Conservation (phyloP, 2,113 vertebrate genomes). For the Psilopsiagon aymara region DNA sequence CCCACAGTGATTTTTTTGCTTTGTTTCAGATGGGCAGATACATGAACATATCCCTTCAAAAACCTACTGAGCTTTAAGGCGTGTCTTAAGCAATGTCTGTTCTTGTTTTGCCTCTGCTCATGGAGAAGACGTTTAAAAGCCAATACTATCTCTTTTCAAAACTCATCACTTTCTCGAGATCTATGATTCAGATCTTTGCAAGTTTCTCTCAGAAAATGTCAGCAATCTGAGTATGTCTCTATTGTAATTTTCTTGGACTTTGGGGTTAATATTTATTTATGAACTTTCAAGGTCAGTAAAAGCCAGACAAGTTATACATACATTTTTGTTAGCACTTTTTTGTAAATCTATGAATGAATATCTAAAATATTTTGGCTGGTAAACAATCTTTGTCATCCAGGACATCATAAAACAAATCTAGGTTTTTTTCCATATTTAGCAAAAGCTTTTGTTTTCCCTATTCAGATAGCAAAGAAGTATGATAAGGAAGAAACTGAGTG, state of each 20-base stretch:
- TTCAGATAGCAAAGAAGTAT: not conserved
- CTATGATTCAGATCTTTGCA: not conserved
- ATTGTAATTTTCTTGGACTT: not conserved
- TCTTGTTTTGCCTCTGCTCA: not conserved
- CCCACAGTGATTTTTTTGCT: not conserved
- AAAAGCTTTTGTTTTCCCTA: not conserved
- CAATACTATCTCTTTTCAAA: not conserved
- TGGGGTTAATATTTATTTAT: not conserved
- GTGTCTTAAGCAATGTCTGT: not conserved
- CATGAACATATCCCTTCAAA: not conserved
- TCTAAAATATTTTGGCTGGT: not conserved
- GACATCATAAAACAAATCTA: not conserved
- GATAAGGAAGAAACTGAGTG: not conserved
- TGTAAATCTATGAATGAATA: not conserved
- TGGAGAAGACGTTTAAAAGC: not conserved
- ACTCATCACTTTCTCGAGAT: not conserved
- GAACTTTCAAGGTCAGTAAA: not conserved
- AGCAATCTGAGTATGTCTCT: not conserved
- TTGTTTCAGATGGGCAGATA: constrained; percentile 12
- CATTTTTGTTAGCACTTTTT: not conserved
- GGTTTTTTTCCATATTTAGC: not conserved
- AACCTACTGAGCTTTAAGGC: constrained; percentile 15
- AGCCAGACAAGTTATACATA: not conserved
- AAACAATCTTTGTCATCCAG: not conserved
- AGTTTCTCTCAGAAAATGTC: not conserved